Conservation (phyloP, 2,113 vertebrate species). For the Melanotaenia duboulayi region DNA sequence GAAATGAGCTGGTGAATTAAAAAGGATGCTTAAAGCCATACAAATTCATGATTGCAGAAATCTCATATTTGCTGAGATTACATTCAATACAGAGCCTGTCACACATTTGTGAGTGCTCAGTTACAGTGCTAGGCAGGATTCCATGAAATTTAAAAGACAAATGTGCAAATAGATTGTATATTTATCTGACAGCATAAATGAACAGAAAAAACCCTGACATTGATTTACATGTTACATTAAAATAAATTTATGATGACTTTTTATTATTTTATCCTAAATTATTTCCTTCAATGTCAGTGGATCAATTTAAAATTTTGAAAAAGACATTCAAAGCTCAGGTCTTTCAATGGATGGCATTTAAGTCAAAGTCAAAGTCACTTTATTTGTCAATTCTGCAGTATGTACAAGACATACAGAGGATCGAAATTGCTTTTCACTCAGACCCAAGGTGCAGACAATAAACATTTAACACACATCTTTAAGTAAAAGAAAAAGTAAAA, state of each 20-base stretch:
- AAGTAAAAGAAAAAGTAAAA: too few species aligned
- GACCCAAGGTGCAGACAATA: too few species aligned
- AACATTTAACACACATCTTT: too few species aligned
- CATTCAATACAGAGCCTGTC: constrained; percentile 33
- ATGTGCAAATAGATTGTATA: constrained; percentile 22
- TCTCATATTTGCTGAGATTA: constrained; percentile 67
- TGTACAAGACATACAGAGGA: too few species aligned
- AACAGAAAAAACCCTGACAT: neutral
- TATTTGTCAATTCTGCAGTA: too few species aligned
- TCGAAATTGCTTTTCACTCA: too few species aligned
- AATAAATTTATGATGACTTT: neutral
- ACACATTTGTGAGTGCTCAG: constrained; percentile 54
- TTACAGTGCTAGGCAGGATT: constrained; percentile 19
- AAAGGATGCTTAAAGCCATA: constrained; percentile 62
- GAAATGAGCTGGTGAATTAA: constrained; percentile 76
- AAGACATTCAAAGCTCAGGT: too few species aligned
- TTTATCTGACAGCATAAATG: constrained; percentile 6
- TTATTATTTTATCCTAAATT: too few species aligned
- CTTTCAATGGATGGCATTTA: too few species aligned
- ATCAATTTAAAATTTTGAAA: too few species aligned
- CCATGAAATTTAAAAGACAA: constrained; percentile 23
- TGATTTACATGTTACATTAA: neutral
- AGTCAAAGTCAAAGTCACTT: too few species aligned
- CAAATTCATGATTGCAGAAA: constrained; percentile 66
- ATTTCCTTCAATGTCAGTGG: too few species aligned